Evolutionary conservation across 2,797 vertebrate genomes (phyloP).

Genomic region (Pangasius djambal): DNA sequence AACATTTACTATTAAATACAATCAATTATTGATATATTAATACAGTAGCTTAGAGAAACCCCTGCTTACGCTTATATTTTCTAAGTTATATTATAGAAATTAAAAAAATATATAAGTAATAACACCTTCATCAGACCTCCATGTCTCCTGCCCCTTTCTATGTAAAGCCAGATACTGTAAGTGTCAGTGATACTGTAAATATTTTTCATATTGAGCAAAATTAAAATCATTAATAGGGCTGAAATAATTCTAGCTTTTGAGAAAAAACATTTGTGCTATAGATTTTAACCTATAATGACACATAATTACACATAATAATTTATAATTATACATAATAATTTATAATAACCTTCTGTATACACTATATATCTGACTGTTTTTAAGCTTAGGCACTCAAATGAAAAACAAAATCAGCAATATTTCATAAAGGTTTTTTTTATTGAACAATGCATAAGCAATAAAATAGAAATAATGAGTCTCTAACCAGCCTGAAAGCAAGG

Average conservation of each 20-base stretch:
- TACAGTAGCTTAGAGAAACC: background rate
- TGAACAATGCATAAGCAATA: constrained; percentile 61
- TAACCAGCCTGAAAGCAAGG: constrained; percentile 62
- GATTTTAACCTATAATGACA: background rate
- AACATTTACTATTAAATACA: too few relatives aligned
- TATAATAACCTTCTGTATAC: too few relatives aligned
- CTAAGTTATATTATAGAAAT: too few relatives aligned
- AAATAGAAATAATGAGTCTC: constrained; percentile 58
- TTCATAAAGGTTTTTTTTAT: constrained; percentile 59
- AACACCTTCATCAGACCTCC: background rate
- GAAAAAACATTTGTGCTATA: background rate
- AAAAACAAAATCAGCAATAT: constrained; percentile 24
- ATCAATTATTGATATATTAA: too few relatives aligned
- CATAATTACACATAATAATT: background rate
- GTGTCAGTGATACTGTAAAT: background rate
- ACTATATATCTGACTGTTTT: too few relatives aligned
- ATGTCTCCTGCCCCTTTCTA: background rate
- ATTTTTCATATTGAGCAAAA: background rate
- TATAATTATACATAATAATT: too few relatives aligned
- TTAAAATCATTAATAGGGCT: too few relatives aligned
- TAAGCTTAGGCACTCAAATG: background rate
- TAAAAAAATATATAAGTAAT: background rate
- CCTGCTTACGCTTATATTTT: background rate
- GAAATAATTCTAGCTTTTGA: background rate
- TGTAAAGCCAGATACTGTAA: background rate